phyloP scores from a whole-genome alignment of 1,140 invertebrate genomes.

The Drosophila kanapiae region DNA sequence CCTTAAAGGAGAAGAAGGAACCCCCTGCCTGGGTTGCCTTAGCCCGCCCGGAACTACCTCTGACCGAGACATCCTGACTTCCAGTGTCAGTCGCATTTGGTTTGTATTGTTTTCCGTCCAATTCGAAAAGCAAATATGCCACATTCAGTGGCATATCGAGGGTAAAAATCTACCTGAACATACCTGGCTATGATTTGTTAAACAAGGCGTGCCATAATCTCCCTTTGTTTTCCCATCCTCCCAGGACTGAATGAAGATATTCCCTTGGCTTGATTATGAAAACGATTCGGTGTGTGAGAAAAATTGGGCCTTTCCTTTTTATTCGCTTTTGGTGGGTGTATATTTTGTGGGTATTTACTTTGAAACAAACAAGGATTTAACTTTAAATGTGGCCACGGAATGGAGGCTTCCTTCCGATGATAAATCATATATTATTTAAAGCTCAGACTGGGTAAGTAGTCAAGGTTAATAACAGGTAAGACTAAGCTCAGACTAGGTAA shows the following conservation, averaged over 20 bases:
- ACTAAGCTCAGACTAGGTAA: neutral
- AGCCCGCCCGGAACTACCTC: conserved; percentile 8
- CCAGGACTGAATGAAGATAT: conserved; percentile 7
- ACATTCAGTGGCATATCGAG: conserved; percentile 37
- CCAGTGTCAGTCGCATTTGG: conserved; percentile 37
- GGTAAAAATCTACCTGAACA: conserved; percentile 1
- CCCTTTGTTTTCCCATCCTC: conserved; percentile 42
- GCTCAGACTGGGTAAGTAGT: neutral
- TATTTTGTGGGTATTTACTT: neutral
- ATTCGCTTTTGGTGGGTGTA: conserved; percentile 9
- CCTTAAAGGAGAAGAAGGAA: neutral
- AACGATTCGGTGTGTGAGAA: neutral
- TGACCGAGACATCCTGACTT: conserved; percentile 42
- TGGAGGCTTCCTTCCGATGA: neutral
- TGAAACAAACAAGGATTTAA: neutral
- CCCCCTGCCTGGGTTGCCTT: neutral
- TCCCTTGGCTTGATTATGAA: neutral
- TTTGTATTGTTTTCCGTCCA: conserved; percentile 33
- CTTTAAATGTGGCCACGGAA: neutral
- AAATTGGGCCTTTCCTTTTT: neutral
- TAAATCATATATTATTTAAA: neutral
- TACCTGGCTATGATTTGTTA: conserved; percentile 65
- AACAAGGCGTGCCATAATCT: conserved; percentile 64
- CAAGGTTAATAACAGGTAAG: neutral
- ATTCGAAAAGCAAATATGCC: conserved; percentile 72